Percentiles rank a stretch among this genome's conserved stretches.
Conservation (phyloP, 2,113 vertebrate genomes). For the Polypterus bichir region DNA sequence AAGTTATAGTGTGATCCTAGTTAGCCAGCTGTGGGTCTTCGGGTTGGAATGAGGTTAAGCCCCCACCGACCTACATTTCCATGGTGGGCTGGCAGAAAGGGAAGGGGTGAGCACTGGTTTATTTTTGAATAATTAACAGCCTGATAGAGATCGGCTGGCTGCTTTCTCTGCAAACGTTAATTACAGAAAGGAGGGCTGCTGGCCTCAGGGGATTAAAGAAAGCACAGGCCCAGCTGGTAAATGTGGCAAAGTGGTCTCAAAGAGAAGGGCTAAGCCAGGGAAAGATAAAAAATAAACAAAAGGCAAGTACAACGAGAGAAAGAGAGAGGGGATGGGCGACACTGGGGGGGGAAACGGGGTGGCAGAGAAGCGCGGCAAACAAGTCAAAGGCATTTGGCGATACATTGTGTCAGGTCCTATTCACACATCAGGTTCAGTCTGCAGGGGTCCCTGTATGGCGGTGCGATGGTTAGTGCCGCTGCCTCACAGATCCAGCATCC, state of each 20-base stretch:
- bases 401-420: too few relatives aligned
- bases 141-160: conserved; percentile 5
- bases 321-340: conserved; percentile 11
- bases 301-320: conserved; percentile 4
- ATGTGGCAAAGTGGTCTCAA: neutral
- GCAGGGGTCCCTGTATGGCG: too few relatives aligned
- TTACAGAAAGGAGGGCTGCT: neutral
- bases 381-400: too few relatives aligned
- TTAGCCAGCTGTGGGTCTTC: too few relatives aligned
- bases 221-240: conserved; percentile 14
- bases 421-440: too few relatives aligned
- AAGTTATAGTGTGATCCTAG: too few relatives aligned
- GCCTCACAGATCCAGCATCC: too few relatives aligned
- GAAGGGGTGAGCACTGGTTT: neutral
- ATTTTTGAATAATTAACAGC: conserved; percentile 15
- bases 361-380: conserved; percentile 33
- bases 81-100: neutral
- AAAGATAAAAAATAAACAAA: conserved; percentile 2
- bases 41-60: neutral
- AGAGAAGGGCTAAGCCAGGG: neutral
- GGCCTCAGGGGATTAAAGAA: neutral
- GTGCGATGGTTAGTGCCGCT: too few relatives aligned
- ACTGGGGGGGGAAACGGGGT: conserved; percentile 30
- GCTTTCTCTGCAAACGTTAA: conserved; percentile 10
- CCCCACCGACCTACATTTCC: neutral